phyloP scores from a whole-genome alignment of 1,140 invertebrate species.

The Schlechtendalia chinensis region DNA sequence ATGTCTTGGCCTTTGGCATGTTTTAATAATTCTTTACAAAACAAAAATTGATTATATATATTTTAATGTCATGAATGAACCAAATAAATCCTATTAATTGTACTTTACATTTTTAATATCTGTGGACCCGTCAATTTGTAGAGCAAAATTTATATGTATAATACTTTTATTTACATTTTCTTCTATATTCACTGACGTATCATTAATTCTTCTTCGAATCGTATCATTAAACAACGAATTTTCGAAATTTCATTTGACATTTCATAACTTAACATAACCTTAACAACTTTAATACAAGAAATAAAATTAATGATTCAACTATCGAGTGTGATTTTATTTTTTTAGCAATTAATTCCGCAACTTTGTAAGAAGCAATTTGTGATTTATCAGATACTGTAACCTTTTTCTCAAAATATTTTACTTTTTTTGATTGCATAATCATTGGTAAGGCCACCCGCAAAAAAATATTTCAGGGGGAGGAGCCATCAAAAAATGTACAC shows the following conservation, averaged over 20 bases:
- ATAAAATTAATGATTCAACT: conserved; percentile 9
- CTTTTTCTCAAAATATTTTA: too few relatives aligned
- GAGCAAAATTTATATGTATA: neutral
- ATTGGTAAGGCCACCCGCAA: too few relatives aligned
- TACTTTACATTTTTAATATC: too few relatives aligned
- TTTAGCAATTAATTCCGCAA: neutral
- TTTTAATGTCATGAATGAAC: neutral
- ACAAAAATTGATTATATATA: neutral
- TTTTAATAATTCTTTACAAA: neutral
- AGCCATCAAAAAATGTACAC: too few relatives aligned
- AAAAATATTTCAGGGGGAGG: too few relatives aligned
- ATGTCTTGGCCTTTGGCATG: neutral
- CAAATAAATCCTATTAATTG: too few relatives aligned
- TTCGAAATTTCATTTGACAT: conserved; percentile 13
- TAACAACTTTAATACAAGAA: neutral
- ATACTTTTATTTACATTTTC: neutral
- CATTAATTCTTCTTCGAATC: neutral
- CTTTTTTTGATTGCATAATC: too few relatives aligned
- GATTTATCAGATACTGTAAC: neutral
- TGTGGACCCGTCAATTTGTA: too few relatives aligned
- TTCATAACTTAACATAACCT: neutral
- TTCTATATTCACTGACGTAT: neutral
- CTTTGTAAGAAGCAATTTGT: neutral
- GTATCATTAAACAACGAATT: neutral
- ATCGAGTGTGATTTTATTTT: conserved; percentile 2